phyloP scores from a whole-genome alignment of 2,113 vertebrate genomes.

The Balaenoptera acutorostrata region DNA sequence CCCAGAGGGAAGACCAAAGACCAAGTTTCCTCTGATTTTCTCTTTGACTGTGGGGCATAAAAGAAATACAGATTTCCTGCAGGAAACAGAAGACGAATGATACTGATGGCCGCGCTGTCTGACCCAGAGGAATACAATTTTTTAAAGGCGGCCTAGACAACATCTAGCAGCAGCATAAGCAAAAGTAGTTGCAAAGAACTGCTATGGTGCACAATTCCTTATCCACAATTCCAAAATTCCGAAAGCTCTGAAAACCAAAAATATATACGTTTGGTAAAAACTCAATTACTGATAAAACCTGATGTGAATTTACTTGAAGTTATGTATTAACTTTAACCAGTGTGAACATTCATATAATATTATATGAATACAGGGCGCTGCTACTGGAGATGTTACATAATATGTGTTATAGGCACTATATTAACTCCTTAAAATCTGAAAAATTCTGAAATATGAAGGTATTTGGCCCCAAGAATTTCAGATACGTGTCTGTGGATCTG shows the following conservation, averaged over 20 bases:
- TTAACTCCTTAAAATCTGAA: not conserved
- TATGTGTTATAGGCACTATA: not conserved
- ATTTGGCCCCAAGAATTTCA: not conserved
- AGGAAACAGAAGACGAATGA: slow-evolving; percentile 51
- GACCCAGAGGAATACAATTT: not conserved
- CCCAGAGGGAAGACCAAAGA: not conserved
- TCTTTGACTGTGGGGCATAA: not conserved
- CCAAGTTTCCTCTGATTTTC: not conserved
- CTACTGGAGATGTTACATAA: not conserved
- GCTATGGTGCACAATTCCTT: rapidly evolving
- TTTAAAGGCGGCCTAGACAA: not conserved
- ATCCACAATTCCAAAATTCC: not conserved
- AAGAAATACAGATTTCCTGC: slow-evolving; percentile 50
- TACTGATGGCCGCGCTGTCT: not conserved
- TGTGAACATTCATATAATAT: not conserved
- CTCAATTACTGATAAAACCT: not conserved
- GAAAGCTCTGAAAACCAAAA: not conserved
- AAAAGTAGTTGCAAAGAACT: not conserved
- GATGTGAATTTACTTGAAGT: not conserved
- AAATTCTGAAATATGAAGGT: not conserved
- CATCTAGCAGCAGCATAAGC: not conserved
- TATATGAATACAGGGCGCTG: not conserved
- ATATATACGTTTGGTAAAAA: not conserved
- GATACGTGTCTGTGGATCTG: not conserved
- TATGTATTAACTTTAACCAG: not conserved